phyloP scores from a whole-genome alignment of 2,888 invertebrate genomes.

The Caenorhabditis drosophilae region DNA sequence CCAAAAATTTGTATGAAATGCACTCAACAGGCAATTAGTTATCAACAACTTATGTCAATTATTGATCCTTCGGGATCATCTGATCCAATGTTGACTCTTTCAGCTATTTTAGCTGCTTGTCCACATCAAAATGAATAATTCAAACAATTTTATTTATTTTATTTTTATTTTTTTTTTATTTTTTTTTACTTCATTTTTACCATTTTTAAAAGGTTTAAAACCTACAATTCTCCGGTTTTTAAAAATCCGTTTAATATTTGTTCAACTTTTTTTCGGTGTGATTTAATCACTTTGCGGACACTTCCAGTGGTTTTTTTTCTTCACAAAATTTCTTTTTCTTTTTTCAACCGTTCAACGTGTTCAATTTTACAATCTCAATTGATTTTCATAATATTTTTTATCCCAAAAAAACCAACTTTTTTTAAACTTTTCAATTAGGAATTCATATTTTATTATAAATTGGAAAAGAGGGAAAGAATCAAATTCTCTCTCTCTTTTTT shows the following conservation, averaged over 20 bases:
- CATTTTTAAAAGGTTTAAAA: too few relatives aligned
- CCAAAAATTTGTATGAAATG: conserved; percentile 43
- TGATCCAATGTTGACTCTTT: conserved; percentile 47
- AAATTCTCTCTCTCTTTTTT: too few relatives aligned
- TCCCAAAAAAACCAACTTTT: neutral
- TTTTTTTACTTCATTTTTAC: too few relatives aligned
- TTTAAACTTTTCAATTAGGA: too few relatives aligned
- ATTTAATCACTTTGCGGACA: conserved; percentile 27
- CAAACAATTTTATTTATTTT: conserved; percentile 5
- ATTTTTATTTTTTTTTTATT: neutral
- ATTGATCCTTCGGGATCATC: conserved; percentile 38
- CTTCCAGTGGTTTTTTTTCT: conserved; percentile 14
- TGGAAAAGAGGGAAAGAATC: too few relatives aligned
- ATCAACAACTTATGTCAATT: conserved; percentile 48
- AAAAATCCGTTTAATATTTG: neutral
- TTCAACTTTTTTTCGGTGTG: conserved; percentile 15
- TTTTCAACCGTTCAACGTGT: neutral
- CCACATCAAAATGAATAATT: conserved; percentile 36
- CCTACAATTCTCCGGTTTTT: neutral
- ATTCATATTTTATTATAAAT: too few relatives aligned
- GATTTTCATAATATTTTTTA: neutral
- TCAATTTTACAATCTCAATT: neutral
- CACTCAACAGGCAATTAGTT: conserved; percentile 50
- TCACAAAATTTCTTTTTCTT: neutral
- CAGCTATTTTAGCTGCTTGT: conserved; percentile 44